Conservation (phyloP, 1,140 invertebrate genomes). For the Drosophila ohnishii region DNA sequence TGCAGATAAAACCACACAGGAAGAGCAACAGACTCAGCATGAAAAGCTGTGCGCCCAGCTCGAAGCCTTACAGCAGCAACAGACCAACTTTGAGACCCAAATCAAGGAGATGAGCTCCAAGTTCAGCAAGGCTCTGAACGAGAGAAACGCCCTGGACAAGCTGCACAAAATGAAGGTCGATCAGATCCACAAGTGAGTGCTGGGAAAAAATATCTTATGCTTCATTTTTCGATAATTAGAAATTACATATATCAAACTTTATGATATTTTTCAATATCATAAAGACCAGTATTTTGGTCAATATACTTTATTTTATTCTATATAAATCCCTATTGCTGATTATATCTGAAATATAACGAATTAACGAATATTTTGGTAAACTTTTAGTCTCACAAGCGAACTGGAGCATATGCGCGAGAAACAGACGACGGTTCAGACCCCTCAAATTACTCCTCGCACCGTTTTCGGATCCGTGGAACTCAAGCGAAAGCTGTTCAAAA, state of each 20-base stretch:
- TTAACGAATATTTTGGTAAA: not conserved
- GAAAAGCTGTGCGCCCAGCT: slow-evolving; percentile 64
- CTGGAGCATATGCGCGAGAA: slow-evolving; percentile 69
- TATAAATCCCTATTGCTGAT: too few species aligned
- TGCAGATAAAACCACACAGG: slow-evolving; percentile 72
- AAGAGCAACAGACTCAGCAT: slow-evolving; percentile 66
- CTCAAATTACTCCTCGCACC: not conserved
- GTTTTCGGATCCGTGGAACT: slow-evolving; percentile 62
- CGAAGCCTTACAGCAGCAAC: slow-evolving; percentile 59
- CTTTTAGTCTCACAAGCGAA: slow-evolving; percentile 64
- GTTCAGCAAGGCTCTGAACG: slow-evolving; percentile 64
- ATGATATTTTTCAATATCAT: too few species aligned
- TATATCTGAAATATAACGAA: not conserved
- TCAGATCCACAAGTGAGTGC: slow-evolving; percentile 65
- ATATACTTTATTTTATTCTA: too few species aligned
- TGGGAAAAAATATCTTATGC: not conserved
- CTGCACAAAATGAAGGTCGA: slow-evolving; percentile 80
- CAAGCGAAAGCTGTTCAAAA: slow-evolving; percentile 73
- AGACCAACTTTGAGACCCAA: slow-evolving; percentile 59
- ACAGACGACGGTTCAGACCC: slow-evolving; percentile 39
- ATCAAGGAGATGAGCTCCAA: slow-evolving; percentile 68
- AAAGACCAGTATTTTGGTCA: too few species aligned
- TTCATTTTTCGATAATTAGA: too few species aligned
- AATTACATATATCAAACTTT: too few species aligned
- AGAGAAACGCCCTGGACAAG: slow-evolving; percentile 76